Evolutionary conservation across 2,797 vertebrate species (phyloP), one percentile per base, ranked within the genome.

Genomic region (Acanthiza pusilla): DNA sequence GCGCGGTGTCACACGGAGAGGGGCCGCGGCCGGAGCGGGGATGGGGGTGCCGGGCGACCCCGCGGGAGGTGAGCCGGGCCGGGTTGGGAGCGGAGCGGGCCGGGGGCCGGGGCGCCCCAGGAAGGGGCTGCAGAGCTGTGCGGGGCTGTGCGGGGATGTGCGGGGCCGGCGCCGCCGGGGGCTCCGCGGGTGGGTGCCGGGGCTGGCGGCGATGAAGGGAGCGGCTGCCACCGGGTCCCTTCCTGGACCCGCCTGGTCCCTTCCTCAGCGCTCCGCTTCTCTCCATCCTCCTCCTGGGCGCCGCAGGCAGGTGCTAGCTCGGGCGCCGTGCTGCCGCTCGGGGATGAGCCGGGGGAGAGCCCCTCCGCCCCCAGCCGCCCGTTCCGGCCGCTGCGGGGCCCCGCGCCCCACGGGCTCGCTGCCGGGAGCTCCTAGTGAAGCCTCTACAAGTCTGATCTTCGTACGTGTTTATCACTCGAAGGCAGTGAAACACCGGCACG

Each of bases 241-340:
- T 17, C 60, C 9, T 1, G 22, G 14, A 15, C 10, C 17, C 36
- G 36, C 36, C 36, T 36, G 36, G 36, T 36, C 36, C 36, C 36
- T 36, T 36, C 36, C 66, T n/a, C 18, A 1, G 45, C 2, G 8
- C 23, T 47, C 19, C 7, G 15, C 25, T 34, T 38, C 22, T 55
- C 34, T 10, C 63, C 34, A 7, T 62, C 27, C 3, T 70, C 30
- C 11, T 34, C 30, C 36, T 32, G 32, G 21, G 23, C 5, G 19
- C 23, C 7, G 1, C 3, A 32, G 50, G 70, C 32, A 16, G 55
- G 34, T 11, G 50, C 3, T 13, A 11, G 23, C 32, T 16, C 13
- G 14, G 38, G 54, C 23, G 13, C 19, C 7, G 2, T 2, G 16
- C 5, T 23, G 27, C 72, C 19, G 5, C 2, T 2, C 29, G 23